Conservation (phyloP, 2,888 invertebrate genomes). For the Seira musarum region DNA sequence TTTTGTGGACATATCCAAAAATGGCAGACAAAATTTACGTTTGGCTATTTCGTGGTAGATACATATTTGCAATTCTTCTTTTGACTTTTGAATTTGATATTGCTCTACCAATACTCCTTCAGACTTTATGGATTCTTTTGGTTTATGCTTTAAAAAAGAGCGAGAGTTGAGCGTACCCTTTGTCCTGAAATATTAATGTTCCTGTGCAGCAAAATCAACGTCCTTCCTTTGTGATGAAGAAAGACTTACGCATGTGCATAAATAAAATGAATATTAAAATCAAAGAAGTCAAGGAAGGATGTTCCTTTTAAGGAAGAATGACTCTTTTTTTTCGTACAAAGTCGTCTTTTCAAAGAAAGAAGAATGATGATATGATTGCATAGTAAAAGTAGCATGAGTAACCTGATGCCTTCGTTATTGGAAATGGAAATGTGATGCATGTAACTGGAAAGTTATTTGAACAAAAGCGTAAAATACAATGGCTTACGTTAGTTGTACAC, state of each 20-base stretch:
- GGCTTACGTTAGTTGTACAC: no score
- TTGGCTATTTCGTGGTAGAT: background rate
- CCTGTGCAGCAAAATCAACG: background rate
- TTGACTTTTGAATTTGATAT: no score
- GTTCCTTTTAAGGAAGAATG: conserved; percentile 28
- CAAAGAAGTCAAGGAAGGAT: background rate
- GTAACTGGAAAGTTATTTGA: background rate
- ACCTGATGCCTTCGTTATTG: conserved; percentile 29
- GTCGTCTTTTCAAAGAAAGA: background rate
- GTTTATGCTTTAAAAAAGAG: background rate
- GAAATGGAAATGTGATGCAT: conserved; percentile 2
- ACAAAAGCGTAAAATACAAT: no score
- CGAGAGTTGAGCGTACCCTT: background rate
- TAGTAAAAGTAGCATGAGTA: background rate
- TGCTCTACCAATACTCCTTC: no score
- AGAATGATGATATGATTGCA: background rate
- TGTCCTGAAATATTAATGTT: background rate
- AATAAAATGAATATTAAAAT: background rate
- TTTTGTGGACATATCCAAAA: conserved; percentile 41
- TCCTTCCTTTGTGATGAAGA: background rate
- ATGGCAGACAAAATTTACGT: conserved; percentile 19
- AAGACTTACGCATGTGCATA: background rate
- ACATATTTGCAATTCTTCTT: background rate
- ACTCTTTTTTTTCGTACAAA: conserved; percentile 16
- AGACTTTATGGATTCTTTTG: no score